These are phyloP conservation scores for Malurus splendens DNA, from an alignment of 2,797 vertebrate genomes.

Conservation along the genomic window DNA sequence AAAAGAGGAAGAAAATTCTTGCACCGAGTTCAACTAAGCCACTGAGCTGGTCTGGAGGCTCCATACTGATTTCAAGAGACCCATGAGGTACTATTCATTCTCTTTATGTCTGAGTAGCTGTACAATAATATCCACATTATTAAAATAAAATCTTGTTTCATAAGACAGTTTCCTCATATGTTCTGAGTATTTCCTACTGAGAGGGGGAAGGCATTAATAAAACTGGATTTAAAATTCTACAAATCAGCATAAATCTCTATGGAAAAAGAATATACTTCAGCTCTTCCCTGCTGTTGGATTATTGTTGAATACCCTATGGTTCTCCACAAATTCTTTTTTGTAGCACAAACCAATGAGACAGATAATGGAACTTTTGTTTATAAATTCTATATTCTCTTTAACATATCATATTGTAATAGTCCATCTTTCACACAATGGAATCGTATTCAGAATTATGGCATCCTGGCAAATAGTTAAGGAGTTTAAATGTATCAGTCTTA, in stretches of 20 bases:
- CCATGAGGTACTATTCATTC: slow-evolving; percentile 24
- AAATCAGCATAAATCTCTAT: slow-evolving; percentile 44
- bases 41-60: slow-evolving; percentile 30
- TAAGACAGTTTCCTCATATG: slow-evolving; percentile 19
- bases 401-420: neutral
- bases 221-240: slow-evolving; percentile 49
- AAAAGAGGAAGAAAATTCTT: slow-evolving; percentile 10
- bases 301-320: slow-evolving; percentile 9
- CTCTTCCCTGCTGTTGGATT: slow-evolving; percentile 21
- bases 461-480: neutral
- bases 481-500: neutral
- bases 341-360: neutral
- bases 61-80: slow-evolving; percentile 34
- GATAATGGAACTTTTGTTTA: slow-evolving; percentile 27
- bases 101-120: slow-evolving; percentile 28
- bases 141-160: slow-evolving; percentile 50
- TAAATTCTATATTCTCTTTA: neutral
- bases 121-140: slow-evolving; percentile 40
- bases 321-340: slow-evolving; percentile 6
- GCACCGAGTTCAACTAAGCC: neutral
- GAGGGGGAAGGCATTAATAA: slow-evolving; percentile 45
- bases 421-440: neutral
- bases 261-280: slow-evolving; percentile 32
- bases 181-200: slow-evolving; percentile 46
- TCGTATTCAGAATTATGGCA: neutral